A percentile compares a stretch with the other conserved stretches of the same genome.
These are phyloP conservation scores for Emydura subglobosa DNA, from an alignment of 2,113 vertebrate species.

Conservation along the genomic window DNA sequence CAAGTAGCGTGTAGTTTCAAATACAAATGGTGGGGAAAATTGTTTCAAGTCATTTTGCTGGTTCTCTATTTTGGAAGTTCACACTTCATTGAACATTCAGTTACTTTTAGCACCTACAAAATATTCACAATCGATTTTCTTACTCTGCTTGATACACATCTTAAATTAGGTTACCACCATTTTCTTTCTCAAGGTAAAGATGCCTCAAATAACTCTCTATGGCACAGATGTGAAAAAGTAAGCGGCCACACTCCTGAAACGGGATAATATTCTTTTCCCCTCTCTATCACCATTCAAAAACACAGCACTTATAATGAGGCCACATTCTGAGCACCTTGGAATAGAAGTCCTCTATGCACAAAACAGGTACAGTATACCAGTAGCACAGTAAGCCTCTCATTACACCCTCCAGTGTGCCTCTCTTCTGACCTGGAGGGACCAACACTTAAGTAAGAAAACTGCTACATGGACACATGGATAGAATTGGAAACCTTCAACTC, in stretches of 20 bases:
- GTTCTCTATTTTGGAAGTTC: constrained; percentile 1
- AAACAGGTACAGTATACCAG: neutral
- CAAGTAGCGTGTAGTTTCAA: constrained; percentile 38
- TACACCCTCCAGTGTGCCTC: neutral
- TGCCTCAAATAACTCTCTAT: constrained; percentile 41
- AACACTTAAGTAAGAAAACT: neutral
- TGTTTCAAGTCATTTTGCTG: constrained; percentile 19
- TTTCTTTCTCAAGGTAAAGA: constrained; percentile 44
- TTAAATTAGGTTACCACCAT: constrained; percentile 48
- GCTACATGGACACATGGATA: neutral
- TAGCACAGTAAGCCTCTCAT: neutral
- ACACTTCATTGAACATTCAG: constrained; percentile 28
- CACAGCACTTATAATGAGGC: neutral
- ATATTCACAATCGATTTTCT: constrained; percentile 53
- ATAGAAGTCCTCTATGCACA: neutral
- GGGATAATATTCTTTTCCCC: constrained; percentile 11
- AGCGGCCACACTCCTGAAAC: neutral
- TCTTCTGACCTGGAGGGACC: neutral
- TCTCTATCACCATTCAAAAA: constrained; percentile 6
- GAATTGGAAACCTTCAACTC: neutral
- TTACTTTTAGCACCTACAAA: constrained; percentile 49
- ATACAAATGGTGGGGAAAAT: constrained; percentile 22
- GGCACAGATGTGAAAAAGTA: constrained; percentile 14
- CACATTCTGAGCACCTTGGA: neutral
- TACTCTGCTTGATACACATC: constrained; percentile 46